A percentile compares a stretch with the other conserved stretches of the same genome.
These are phyloP conservation scores for Ibidorhyncha struthersii DNA, from an alignment of 2,113 vertebrate species.

Conservation along the genomic window DNA sequence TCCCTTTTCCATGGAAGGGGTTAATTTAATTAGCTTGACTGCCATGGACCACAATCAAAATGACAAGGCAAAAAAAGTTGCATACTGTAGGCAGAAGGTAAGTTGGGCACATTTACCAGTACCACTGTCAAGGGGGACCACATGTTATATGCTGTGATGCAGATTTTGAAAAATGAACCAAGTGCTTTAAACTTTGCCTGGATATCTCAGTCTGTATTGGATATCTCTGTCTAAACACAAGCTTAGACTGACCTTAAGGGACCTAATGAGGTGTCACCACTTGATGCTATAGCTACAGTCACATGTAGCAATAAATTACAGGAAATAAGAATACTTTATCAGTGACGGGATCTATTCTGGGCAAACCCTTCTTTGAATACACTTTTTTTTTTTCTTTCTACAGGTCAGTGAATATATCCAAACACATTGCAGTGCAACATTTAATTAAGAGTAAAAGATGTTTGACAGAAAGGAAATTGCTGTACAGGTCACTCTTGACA, in stretches of 20 bases:
- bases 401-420: not conserved
- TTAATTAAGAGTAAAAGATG: constrained; percentile 32
- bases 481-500: not conserved
- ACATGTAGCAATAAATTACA: constrained; percentile 3
- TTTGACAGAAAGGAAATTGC: constrained; percentile 7
- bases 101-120: not conserved
- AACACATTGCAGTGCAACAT: not conserved
- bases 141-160: not conserved
- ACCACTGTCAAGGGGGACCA: not conserved
- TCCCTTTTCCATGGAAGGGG: not conserved
- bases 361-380: not conserved
- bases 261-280: not conserved
- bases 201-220: not conserved
- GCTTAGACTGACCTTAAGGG: not conserved
- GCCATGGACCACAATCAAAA: not conserved
- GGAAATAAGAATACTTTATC: constrained; percentile 40
- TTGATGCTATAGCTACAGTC: not conserved
- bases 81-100: not conserved
- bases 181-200: not conserved
- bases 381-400: not conserved
- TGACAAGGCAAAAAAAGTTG: not conserved
- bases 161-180: not conserved
- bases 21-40: not conserved
- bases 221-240: not conserved
- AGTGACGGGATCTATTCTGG: not conserved